Conservation (phyloP, 2,113 vertebrate species). For the Dromiciops gliroides region DNA sequence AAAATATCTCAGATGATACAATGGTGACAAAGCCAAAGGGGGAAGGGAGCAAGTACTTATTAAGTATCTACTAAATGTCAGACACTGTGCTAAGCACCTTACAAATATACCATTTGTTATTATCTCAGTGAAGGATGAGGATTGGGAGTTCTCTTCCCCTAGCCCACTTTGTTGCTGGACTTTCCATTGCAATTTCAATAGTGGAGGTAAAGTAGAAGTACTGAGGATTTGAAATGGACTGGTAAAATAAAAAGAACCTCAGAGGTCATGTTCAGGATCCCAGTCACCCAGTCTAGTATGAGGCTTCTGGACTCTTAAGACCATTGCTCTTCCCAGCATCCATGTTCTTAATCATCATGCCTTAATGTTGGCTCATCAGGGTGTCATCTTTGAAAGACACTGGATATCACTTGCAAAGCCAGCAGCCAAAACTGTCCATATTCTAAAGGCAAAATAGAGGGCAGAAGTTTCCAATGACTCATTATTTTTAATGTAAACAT, state of each 20-base stretch:
- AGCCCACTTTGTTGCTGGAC: background rate
- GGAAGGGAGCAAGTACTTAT: background rate
- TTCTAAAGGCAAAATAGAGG: no score
- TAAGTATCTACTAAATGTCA: background rate
- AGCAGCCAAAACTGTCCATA: no score
- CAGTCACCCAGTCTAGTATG: background rate
- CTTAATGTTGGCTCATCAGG: no score
- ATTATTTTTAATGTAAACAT: background rate
- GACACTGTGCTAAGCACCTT: no score
- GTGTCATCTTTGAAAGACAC: no score
- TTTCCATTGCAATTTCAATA: constrained; percentile 38
- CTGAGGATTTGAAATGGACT: background rate
- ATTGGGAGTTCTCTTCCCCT: background rate
- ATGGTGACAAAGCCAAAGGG: background rate
- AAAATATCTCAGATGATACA: constrained; percentile 11
- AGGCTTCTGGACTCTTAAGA: no score
- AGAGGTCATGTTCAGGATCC: background rate
- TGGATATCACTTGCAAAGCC: no score
- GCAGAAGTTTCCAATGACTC: background rate
- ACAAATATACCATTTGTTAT: no score
- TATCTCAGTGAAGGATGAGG: no score
- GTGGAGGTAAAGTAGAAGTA: background rate
- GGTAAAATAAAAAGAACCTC: no score
- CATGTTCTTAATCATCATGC: no score
- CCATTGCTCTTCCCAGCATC: no score